Conservation (phyloP, 1,140 invertebrate species). For the Palaemon carinicauda region DNA sequence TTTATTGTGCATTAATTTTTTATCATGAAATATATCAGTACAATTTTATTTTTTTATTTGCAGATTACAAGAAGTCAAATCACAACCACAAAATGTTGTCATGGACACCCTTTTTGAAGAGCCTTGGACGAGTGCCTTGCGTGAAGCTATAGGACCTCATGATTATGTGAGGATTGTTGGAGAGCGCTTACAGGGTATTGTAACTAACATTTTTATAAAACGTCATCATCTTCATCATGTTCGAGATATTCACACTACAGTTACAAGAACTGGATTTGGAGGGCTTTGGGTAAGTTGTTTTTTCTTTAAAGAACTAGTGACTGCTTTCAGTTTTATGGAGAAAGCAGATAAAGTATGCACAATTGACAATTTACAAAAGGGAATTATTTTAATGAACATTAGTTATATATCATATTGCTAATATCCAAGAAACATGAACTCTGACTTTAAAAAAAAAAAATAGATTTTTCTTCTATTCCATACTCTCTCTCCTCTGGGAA, state of each 20-base stretch:
- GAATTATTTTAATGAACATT: too few relatives aligned
- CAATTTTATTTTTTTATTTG: constrained; percentile 57
- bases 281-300: constrained; percentile 83
- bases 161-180: constrained; percentile 82
- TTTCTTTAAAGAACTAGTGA: not conserved
- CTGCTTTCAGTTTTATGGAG: not conserved
- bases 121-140: constrained; percentile 80
- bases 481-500: too few relatives aligned
- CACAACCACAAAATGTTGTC: constrained; percentile 84
- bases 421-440: too few relatives aligned
- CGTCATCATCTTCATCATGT: constrained; percentile 81
- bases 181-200: constrained; percentile 79
- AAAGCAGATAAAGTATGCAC: too few relatives aligned
- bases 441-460: too few relatives aligned
- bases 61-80: constrained; percentile 90
- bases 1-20: too few relatives aligned
- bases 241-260: constrained; percentile 82
- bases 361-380: too few relatives aligned
- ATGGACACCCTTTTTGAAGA: constrained; percentile 83
- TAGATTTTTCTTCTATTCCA: too few relatives aligned
- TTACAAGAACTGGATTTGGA: constrained; percentile 85
- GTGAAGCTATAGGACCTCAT: constrained; percentile 71
- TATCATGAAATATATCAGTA: not conserved
- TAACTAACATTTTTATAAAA: constrained; percentile 79
- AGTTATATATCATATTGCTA: too few relatives aligned